phyloP scores from a whole-genome alignment of 2,888 invertebrate species.

The Lucinisca nassula region DNA sequence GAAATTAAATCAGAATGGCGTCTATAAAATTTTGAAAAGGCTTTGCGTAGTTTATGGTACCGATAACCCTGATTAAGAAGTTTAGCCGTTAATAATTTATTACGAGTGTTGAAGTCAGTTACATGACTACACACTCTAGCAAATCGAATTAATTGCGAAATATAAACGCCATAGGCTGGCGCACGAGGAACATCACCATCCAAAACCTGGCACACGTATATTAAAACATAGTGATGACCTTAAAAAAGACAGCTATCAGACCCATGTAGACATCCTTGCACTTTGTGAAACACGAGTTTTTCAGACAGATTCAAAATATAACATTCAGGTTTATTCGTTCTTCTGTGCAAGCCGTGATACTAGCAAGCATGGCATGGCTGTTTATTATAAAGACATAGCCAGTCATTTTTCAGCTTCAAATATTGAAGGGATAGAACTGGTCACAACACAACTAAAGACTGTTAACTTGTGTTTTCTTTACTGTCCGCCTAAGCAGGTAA shows the following conservation, averaged over 20 bases:
- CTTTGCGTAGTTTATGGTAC: too few species aligned
- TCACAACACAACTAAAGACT: background rate
- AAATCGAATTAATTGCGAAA: too few species aligned
- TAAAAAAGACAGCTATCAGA: conserved; percentile 17
- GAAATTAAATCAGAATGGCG: too few species aligned
- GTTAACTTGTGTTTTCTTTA: conserved; percentile 22
- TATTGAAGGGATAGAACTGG: background rate
- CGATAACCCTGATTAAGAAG: too few species aligned
- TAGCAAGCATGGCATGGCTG: conserved; percentile 35
- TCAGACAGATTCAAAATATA: background rate
- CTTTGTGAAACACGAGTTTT: conserved; percentile 44
- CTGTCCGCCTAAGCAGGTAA: conserved; percentile 12
- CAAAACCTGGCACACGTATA: too few species aligned
- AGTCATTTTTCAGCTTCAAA: background rate
- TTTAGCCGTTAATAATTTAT: too few species aligned
- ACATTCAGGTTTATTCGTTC: conserved; percentile 22
- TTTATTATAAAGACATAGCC: conserved; percentile 6
- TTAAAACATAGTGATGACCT: conserved; percentile 48
- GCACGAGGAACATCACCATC: too few species aligned
- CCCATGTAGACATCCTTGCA: conserved; percentile 32
- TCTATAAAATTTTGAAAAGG: too few species aligned
- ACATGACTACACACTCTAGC: too few species aligned
- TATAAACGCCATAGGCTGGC: too few species aligned
- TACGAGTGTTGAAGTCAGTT: too few species aligned
- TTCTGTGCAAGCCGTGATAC: conserved; percentile 11